A percentile compares a stretch with the other conserved stretches of the same genome.
These are phyloP conservation scores for Coryphaenoides rupestris DNA, from an alignment of 2,113 vertebrate genomes.

Conservation along the genomic window DNA sequence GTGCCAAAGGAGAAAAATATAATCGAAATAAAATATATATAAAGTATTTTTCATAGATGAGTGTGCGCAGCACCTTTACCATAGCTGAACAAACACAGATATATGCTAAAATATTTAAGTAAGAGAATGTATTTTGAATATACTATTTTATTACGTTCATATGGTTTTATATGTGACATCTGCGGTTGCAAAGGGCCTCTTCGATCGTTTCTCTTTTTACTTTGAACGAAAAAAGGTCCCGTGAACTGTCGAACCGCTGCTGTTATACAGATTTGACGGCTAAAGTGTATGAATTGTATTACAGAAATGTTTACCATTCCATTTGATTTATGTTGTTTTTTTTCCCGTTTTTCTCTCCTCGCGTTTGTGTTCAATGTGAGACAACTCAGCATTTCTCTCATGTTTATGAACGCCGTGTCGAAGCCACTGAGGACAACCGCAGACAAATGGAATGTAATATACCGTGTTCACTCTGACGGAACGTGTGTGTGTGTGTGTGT, in stretches of 20 bases:
- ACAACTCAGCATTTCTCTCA: slow-evolving; percentile 32
- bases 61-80: neutral
- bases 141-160: slow-evolving; percentile 2
- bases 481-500: no score
- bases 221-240: no score
- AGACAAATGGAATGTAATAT: slow-evolving; percentile 10
- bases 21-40: neutral
- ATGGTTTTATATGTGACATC: slow-evolving; percentile 12
- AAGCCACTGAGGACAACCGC: slow-evolving; percentile 8
- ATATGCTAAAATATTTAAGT: slow-evolving; percentile 11
- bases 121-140: no score
- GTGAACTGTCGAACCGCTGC: slow-evolving; percentile 42
- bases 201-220: no score
- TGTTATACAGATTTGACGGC: slow-evolving; percentile 9
- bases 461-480: slow-evolving; percentile 1
- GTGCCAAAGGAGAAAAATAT: neutral
- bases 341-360: no score
- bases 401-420: slow-evolving; percentile 27
- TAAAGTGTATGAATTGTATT: slow-evolving; percentile 37
- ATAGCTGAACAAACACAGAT: slow-evolving; percentile 19
- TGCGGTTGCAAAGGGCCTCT: slow-evolving; percentile 13
- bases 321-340: slow-evolving; percentile 49
- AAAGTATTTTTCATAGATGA: slow-evolving; percentile 7
- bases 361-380: slow-evolving; percentile 51
- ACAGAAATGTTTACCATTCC: slow-evolving; percentile 66